These are phyloP conservation scores for Helicoverpa zea DNA, from an alignment of 1,140 invertebrate species.

Conservation along the genomic window DNA sequence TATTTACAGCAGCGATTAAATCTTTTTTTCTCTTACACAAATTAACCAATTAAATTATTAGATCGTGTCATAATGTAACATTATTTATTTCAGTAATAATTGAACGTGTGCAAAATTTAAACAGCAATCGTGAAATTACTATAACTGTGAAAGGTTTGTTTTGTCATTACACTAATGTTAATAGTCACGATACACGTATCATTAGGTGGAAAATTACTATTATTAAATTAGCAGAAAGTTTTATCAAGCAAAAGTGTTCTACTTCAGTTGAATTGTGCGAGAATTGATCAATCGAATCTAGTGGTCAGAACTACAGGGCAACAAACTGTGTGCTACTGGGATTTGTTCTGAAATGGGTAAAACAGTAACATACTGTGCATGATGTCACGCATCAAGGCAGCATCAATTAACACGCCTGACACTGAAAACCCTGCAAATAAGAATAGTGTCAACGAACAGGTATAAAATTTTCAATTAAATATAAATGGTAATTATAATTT, in stretches of 20 bases:
- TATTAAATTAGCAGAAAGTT: not conserved
- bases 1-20: not conserved
- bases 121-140: conserved; percentile 23
- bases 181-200: conserved; percentile 33
- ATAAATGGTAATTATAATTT: not conserved
- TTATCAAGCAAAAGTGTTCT: not conserved
- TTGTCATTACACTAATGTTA: conserved; percentile 20
- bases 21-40: not conserved
- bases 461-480: not conserved
- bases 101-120: conserved; percentile 15
- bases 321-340: not conserved
- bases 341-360: not conserved
- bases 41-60: conserved; percentile 24
- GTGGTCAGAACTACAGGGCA: not conserved
- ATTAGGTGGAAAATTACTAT: conserved; percentile 17
- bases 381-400: conserved; percentile 21
- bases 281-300: not conserved
- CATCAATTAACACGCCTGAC: not conserved
- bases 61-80: not conserved
- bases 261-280: not conserved
- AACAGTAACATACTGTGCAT: not conserved
- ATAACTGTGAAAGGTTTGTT: conserved; percentile 21
- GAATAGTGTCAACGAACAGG: not conserved
- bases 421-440: not conserved
- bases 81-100: not conserved